Base-by-base conservation (phyloP, 1,140 invertebrate species). In the Dreissena polymorpha region DNA sequence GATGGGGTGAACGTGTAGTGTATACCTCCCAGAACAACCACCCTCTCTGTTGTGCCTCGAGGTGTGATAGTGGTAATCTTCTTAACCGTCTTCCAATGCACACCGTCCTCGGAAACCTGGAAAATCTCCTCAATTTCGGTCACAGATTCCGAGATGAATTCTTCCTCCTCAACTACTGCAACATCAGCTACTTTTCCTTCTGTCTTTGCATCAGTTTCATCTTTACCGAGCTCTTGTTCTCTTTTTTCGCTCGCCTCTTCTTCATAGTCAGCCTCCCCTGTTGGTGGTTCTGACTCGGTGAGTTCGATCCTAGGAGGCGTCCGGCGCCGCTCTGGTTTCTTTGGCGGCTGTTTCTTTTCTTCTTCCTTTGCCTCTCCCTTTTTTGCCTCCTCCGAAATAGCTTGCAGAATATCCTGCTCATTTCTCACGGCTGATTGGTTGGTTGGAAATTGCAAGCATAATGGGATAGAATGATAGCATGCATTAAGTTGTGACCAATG, bases 41-140 rank as follows among this genome's bases (percentile, higher is more conserved):
- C 79, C 69, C 70, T 83, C 73, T 90, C 89, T 12, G 88, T 88
- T 57, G 87, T 90, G 64, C 89, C 89, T 27, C 85, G 68, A 49
- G 90, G 77, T 14, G 87, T 89, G 64, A 90, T 90, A 16, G 80
- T 89, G 64, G 89, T 91, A 1, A 87, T 88, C 87, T 91, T 91
- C 74, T 87, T 85, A 67, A 90, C 86, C 50, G 90, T 90, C 88
- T 90, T 89, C 87, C 89, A 89, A 13, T 86, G 87, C 53, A 88
- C 86, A 25, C 89, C 90, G 86, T 91, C 90, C 60, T 89, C 88
- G 14, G 88, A 89, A 14, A 89, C 88, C 65, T 89, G 85, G 83
- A 87, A 91, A 13, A 88, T 90, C 86, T 91, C 91, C 74, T 90
- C 89, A 51, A 90, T 89, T 71, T 90, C 88, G 74, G 90, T 91